Evolutionary conservation across 2,797 vertebrate genomes (phyloP).

Genomic region (Typhlichthys subterraneus): DNA sequence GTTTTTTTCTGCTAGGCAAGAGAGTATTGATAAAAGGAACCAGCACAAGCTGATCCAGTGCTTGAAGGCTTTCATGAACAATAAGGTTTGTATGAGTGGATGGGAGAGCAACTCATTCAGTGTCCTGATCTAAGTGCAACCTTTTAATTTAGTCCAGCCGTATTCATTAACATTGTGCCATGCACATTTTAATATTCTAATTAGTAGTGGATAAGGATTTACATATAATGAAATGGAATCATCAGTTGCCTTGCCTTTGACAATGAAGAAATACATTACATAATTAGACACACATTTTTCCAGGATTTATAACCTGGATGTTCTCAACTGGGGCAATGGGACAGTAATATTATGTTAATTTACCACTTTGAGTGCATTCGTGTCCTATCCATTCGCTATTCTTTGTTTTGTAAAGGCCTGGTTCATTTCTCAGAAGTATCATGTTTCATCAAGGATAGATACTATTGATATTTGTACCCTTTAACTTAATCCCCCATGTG

Average conservation of each 20-base stretch:
- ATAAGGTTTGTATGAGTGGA: slow-evolving; percentile 85
- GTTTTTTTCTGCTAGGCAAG: slow-evolving; percentile 82
- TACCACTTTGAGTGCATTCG: slow-evolving; percentile 47
- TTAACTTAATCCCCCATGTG: slow-evolving; percentile 59
- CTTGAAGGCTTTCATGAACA: slow-evolving; percentile 99
- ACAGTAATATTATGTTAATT: slow-evolving; percentile 54
- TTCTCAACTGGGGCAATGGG: slow-evolving; percentile 36
- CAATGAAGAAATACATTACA: neutral
- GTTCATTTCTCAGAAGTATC: slow-evolving; percentile 72
- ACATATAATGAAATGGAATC: neutral
- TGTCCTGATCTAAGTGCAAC: neutral
- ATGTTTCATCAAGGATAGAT: slow-evolving; percentile 64
- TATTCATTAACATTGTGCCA: too few species aligned
- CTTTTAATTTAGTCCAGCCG: neutral
- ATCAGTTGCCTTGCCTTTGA: too few species aligned
- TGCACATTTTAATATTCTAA: neutral
- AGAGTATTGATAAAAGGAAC: slow-evolving; percentile 94
- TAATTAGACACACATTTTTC: slow-evolving; percentile 18
- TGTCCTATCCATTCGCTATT: slow-evolving; percentile 64
- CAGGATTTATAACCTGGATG: slow-evolving; percentile 32
- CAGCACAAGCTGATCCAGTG: slow-evolving; percentile 98
- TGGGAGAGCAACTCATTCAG: neutral
- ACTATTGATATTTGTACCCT: slow-evolving; percentile 65
- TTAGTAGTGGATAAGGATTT: neutral
- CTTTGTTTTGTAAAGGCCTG: slow-evolving; percentile 53